Evolutionary conservation across 2,113 vertebrate genomes (phyloP), one percentile per base, ranked within the genome.

Genomic region (Piprites chloris): DNA sequence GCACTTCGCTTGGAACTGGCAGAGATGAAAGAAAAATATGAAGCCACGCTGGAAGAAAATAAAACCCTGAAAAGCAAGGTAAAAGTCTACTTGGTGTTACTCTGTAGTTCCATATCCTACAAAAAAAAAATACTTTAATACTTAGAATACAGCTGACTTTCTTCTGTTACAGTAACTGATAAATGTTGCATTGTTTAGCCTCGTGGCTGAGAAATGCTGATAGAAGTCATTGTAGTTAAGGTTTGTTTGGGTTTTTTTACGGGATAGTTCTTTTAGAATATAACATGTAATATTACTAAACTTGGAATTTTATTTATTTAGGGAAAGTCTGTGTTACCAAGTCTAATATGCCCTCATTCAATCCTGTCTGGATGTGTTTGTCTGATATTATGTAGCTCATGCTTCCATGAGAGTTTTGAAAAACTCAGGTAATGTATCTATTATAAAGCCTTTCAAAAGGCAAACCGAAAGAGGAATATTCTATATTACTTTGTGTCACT

Each of bases 21-120:
- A 67, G 98, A 99, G 73, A 98, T 99, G 82, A 99, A 99, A 91
- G 98, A 99, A 95, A 99, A 99, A 95, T 99, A 98, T 26, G 98
- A 99, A 94, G 97, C 98, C 93, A 97, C 99, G 71, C 53, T 98
- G 97, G 98, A 99, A 97, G 99, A 99, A 96, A 99, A 99, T 96
- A 98, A 98, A 96, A 99, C 98, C 73, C 98, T 99, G 91, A 99
- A 98, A 96, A 97, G 97, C 82, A 98, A 98, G 98, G 99, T 99
- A 98, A 97, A 93, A 66, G n/a, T 82, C 80, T 61, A 6, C 41
- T 73, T 82, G 24, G 28, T 56, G 32, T 53, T 74, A 33, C 19
- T 58, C 32, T 18, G 8, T 53, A 73, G 39, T 55, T 82, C 35
- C 6, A 0, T 42, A 4, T 78, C 44, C 5, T 30, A 4, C 14